Evolutionary conservation across 2,797 vertebrate genomes (phyloP), one percentile per base, ranked within the genome.

Genomic region (Florisuga fusca): DNA sequence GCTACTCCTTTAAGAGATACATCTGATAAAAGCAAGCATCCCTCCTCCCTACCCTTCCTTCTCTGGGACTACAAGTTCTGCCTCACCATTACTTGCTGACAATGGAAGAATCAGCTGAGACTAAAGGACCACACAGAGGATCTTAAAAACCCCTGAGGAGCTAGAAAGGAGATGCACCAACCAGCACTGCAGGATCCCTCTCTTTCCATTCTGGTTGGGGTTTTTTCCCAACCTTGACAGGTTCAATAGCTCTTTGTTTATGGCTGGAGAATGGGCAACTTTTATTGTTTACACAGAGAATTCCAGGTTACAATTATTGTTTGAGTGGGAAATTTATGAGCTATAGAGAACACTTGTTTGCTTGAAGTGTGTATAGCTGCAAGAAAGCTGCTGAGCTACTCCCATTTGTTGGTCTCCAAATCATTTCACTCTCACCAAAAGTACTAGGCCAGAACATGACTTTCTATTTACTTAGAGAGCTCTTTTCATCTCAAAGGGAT

Each of bases 401-500:
- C 43, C 15, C 33, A 22, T 88, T 84, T 78, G 88, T 66, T 91
- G 58, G 62, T 48, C 73, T 73, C 54, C 84, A 68, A 93, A 83
- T 91, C 62, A 58, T 88, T 93, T 66, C 76, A 59, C 11, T 57
- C 66, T 91, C 62, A 58, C 55, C 73, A 80, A 41, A 89, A 78
- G 69, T 41, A 46, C 73, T 81, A 51, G 43, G 62, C 69, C 90
- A 59, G 87, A 92, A 59, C 51, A 45, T 8, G 58, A 74, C 54
- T 94, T 71, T 2, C 5, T 91, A 34, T 83, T 87, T 91, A 86
- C 76, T 90, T 87, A 25, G 5, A 64, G 69, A 91, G 55, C 22
- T 88, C 66, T 59, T 88, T 93, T 88, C 73, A 75, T 84, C 75
- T 87, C 89, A 20, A 33, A 81, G 73, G 87, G 55, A 94, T 96